Evolutionary conservation across 1,140 invertebrate genomes (phyloP), one percentile per base, ranked within the genome.

Genomic region (Bicyclus anynana): DNA sequence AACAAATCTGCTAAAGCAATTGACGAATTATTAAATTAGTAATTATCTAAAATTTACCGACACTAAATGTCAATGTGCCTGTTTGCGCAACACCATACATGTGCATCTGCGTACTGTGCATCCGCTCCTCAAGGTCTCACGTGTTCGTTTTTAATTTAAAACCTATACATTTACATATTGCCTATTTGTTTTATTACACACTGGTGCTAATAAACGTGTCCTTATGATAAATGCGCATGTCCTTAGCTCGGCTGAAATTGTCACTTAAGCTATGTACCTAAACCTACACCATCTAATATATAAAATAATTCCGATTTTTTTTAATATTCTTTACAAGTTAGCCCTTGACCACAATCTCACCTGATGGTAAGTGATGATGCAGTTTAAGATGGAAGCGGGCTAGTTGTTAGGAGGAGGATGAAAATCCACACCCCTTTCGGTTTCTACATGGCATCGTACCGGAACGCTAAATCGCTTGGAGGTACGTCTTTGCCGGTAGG

Each of bases 141-240:
- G 44, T 47, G 40, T 44, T 20, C 17, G 20, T 44, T 44, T 44
- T 47, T 47, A 47, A 47, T 26, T 47, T 47, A 47, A 47, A 26
- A 26, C 44, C 16, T 13, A 40, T 51, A 21, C 49, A 40, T 52
- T 52, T 52, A 23, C 50, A 52, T 40, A 37, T 49, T 49, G 14
- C 29, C 20, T 52, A 42, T 52, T 40, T 50, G 42, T 52, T 56
- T 56, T 40, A 5, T 44, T 51, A 50, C 16, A 14, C 18, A 26
- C 17, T 29, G 27, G 14, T 18, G 33, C 17, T 23, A 51, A 58
- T 33, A 51, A 35, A 16, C 12, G 33, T 26, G 14, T 13, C 50
- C 5, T 52, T 52, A 40, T 26, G 7, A 16, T 40, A 40, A 40
- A 33, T 12, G 29, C 10, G 29, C n/a, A 12, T 33, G 29, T 33